These are phyloP conservation scores for Cylindroiulus punctatus DNA, from an alignment of 2,888 invertebrate species.

Conservation along the genomic window DNA sequence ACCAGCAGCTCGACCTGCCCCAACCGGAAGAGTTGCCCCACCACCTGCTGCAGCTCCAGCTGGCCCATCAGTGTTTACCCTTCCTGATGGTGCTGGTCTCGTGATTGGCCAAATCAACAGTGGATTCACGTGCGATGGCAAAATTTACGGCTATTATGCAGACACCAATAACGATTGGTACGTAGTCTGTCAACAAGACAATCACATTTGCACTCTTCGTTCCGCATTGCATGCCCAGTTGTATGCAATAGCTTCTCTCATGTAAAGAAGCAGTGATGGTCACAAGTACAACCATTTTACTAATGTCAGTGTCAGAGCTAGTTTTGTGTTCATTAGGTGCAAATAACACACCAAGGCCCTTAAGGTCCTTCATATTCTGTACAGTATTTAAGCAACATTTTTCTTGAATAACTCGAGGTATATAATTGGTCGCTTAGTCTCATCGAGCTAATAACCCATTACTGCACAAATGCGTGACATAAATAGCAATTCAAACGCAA, in stretches of 20 bases:
- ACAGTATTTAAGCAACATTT: background rate
- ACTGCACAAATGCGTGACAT: background rate
- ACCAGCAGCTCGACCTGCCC: slow-evolving; percentile 31
- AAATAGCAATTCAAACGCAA: background rate
- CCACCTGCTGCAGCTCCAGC: slow-evolving; percentile 45
- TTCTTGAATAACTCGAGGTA: background rate
- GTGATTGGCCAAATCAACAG: slow-evolving; percentile 56
- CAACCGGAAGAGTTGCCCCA: background rate
- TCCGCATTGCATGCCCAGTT: background rate
- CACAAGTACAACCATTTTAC: no score
- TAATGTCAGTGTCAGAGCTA: no score
- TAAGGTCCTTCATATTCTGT: background rate
- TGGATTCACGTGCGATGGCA: slow-evolving; percentile 62
- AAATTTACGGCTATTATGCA: slow-evolving; percentile 61
- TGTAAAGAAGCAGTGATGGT: no score
- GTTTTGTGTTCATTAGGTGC: no score
- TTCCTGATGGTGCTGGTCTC: slow-evolving; percentile 56
- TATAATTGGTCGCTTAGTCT: background rate
- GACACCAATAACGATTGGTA: slow-evolving; percentile 59
- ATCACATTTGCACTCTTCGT: background rate
- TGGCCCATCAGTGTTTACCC: slow-evolving; percentile 54
- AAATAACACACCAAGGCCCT: background rate
- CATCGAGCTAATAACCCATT: background rate
- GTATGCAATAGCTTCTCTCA: no score
- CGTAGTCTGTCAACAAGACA: background rate